Evolutionary conservation across 2,888 invertebrate genomes (phyloP).

Genomic region (Cephus sareptanus): DNA sequence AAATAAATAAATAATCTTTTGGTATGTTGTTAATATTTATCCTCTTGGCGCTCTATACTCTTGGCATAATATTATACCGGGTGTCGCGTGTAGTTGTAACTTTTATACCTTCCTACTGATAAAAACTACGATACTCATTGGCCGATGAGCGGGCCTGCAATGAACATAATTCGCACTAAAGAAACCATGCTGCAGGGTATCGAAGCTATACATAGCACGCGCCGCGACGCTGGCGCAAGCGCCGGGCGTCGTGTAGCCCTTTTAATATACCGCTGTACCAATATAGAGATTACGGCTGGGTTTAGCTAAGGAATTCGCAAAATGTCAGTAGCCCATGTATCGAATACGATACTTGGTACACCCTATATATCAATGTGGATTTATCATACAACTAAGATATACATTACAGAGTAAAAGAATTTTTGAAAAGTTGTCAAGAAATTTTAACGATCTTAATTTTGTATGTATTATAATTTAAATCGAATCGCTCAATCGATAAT

Average conservation of each 20-base stretch:
- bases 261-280: background rate
- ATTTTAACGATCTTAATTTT: background rate
- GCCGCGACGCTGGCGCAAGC: constrained; percentile 47
- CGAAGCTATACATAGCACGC: constrained; percentile 51
- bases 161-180: constrained; percentile 49
- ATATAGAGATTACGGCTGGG: background rate
- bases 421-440: background rate
- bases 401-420: background rate
- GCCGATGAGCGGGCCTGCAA: constrained; percentile 44
- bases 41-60: background rate
- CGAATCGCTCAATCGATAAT: background rate
- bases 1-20: background rate
- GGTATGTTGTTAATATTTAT: background rate
- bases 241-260: constrained; percentile 32
- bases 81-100: background rate
- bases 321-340: background rate
- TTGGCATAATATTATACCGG: background rate
- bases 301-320: background rate
- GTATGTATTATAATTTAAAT: background rate
- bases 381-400: background rate
- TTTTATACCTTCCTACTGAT: background rate
- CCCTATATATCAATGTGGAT: background rate
- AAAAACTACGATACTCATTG: constrained; percentile 27
- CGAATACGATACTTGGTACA: background rate
- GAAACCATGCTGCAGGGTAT: constrained; percentile 43